Evolutionary conservation across 35 echinoderm and acorn worm species (phyloP).

Genomic region (Anneissia japonica): DNA sequence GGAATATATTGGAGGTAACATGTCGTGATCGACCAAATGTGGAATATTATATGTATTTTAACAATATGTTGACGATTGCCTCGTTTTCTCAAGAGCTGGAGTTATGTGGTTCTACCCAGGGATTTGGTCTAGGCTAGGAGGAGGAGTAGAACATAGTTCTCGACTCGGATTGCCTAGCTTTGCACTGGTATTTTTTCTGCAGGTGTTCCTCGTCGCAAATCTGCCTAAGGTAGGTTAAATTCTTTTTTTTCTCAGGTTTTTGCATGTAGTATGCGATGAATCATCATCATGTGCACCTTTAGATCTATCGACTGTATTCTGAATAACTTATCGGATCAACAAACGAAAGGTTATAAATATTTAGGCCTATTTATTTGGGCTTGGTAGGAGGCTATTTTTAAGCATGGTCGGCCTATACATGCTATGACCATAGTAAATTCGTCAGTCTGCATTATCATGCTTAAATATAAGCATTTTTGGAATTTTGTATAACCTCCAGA

Average conservation of each 20-base stretch:
- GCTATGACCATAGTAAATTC: no score
- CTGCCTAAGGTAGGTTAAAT: background rate
- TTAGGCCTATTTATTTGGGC: no score
- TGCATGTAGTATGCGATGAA: no score
- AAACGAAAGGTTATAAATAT: no score
- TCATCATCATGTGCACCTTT: no score
- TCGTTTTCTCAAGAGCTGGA: background rate
- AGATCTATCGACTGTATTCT: no score
- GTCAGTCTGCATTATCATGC: no score
- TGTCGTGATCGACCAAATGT: background rate
- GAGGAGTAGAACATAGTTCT: background rate
- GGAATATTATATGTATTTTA: background rate
- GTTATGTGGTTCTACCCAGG: background rate
- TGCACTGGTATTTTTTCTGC: background rate
- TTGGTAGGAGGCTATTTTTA: no score
- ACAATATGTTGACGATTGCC: background rate
- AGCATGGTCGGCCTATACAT: no score
- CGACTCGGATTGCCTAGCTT: background rate
- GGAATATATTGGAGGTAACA: background rate
- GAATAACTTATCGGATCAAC: no score
- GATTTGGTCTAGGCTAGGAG: background rate
- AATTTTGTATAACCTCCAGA: no score
- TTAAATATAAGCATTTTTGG: no score
- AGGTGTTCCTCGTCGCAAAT: background rate
- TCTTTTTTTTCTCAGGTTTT: background rate